phyloP scores from a whole-genome alignment of 1,140 invertebrate species.

The Zaprionus capensis region DNA sequence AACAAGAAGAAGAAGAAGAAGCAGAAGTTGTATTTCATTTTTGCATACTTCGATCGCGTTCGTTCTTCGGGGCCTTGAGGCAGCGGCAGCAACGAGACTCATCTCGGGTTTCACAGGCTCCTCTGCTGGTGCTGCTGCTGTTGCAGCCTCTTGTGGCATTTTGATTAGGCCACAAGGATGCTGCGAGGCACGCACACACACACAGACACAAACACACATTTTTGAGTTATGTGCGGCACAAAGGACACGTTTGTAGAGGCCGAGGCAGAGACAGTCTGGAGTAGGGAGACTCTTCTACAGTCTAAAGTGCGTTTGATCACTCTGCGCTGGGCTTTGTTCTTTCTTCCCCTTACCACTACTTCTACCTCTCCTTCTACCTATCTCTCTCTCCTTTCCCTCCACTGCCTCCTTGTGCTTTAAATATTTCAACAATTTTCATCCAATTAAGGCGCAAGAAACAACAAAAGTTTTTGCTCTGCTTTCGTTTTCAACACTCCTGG shows the following conservation, averaged over 20 bases:
- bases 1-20: not conserved
- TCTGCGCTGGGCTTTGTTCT: slow-evolving; percentile 12
- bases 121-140: not conserved
- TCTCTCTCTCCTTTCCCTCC: not conserved
- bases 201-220: not conserved
- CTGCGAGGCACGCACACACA: slow-evolving; percentile 32
- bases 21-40: slow-evolving; percentile 68
- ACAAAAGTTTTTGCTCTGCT: slow-evolving; percentile 67
- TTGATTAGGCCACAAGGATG: slow-evolving; percentile 49
- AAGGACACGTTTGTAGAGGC: slow-evolving; percentile 5
- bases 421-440: slow-evolving; percentile 84
- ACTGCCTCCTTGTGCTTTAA: slow-evolving; percentile 62
- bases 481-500: slow-evolving; percentile 38
- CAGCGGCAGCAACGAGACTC: not conserved
- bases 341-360: too few relatives aligned
- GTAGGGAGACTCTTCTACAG: too few relatives aligned
- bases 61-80: not conserved
- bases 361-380: not conserved
- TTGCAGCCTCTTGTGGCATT: slow-evolving; percentile 5
- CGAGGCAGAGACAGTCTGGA: not conserved
- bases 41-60: slow-evolving; percentile 57
- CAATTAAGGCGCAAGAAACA: slow-evolving; percentile 82
- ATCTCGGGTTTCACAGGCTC: not conserved
- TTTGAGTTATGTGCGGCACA: slow-evolving; percentile 43
- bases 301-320: not conserved